Conservation (phyloP, 2,797 vertebrate genomes). For the Lagorchestes hirsutus region DNA sequence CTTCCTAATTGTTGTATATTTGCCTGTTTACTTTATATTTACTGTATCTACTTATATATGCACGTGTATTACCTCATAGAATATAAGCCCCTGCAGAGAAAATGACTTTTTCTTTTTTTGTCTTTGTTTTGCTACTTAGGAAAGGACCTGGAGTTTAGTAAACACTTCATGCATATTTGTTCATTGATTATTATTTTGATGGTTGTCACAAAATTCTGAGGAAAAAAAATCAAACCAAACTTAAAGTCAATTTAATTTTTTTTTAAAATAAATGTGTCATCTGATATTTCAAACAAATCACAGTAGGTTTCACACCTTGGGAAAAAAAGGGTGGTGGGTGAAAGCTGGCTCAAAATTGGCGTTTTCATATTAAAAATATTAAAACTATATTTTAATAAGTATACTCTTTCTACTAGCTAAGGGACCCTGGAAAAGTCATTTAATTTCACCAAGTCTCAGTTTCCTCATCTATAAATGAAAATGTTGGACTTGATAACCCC, state of each 20-base stretch:
- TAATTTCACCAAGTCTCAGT: not conserved
- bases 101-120: not conserved
- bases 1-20: not conserved
- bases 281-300: not conserved
- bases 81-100: not conserved
- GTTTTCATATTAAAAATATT: not conserved
- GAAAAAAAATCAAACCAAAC: not conserved
- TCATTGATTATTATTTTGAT: not conserved
- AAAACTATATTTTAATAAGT: not conserved
- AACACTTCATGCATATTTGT: not conserved
- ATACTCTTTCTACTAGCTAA: not conserved
- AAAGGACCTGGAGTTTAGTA: not conserved
- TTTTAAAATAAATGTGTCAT: not conserved
- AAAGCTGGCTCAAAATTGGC: not conserved
- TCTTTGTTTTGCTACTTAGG: not conserved
- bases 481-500: not conserved
- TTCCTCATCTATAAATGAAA: not conserved
- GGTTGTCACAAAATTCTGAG: not conserved
- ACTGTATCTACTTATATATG: not conserved
- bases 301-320: not conserved
- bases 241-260: not conserved
- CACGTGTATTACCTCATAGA: not conserved
- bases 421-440: not conserved
- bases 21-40: not conserved
- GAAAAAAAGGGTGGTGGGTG: too few species aligned